Evolutionary conservation across 2,113 vertebrate species (phyloP), one percentile per base, ranked within the genome.

Genomic region (Scolopax mira): DNA sequence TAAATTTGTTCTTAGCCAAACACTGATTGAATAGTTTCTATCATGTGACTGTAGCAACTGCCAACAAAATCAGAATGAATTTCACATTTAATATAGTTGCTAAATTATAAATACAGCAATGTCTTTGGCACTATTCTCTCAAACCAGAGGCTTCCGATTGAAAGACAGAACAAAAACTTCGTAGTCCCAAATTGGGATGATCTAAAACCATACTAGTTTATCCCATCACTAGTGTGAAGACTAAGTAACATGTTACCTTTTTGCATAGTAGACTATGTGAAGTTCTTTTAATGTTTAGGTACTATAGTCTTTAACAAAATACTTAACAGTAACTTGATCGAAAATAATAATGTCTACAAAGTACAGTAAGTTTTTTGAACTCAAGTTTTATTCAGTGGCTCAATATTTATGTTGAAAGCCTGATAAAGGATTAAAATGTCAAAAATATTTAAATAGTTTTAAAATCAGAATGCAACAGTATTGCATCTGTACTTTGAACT

Each of bases 21-120:
- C 39, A 79, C 30, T 87, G n/a, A 49, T 81, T 95, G 82, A 80
- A 69, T 46, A 67, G 24, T 81, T 91, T 85, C 71, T 73, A 52
- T 37, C 64, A 81, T 16, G 13, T 78, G 90, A 84, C 46, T 30
- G 13, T 10, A 92, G 17, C 27, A 92, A 51, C 25, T 64, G 66
- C 79, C 87, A 94, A 64, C 24, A 94, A 95, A 92, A 77, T 57
- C n/a, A 27, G 46, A 89, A 5, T 83, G 51, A 78, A 87, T 54
- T 88, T 96, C 65, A 88, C 57, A 16, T 93, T 83, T 60, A n/a
- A 18, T 91, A 51, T 51, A 65, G 30, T 55, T 89, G 35, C 33
- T 91, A 85, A 94, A 55, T 87, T 86, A 78, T 48, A 91, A 94
- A 93, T 75, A 71, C 41, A 87, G 31, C 42, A 55, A 52, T 22